Conservation (phyloP, 2,888 invertebrate genomes). For the Blastobasis lacticolella region DNA sequence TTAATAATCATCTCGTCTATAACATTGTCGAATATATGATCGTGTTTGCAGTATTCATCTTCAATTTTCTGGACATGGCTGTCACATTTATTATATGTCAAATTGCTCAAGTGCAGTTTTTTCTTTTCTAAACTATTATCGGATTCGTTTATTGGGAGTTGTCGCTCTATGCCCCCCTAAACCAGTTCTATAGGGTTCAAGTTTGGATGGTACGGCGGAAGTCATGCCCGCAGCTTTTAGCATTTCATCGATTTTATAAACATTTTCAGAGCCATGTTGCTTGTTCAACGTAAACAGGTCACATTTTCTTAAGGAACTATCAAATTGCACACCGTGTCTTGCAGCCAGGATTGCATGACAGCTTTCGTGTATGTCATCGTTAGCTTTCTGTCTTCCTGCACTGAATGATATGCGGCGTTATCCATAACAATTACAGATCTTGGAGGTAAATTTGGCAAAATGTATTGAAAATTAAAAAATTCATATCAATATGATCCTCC, state of each 20-base stretch:
- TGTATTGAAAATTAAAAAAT: background rate
- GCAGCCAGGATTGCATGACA: background rate
- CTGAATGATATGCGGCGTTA: conserved; percentile 4
- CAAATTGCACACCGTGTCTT: background rate
- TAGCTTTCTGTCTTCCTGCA: background rate
- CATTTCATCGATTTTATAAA: background rate
- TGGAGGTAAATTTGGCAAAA: conserved; percentile 4
- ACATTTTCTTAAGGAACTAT: background rate
- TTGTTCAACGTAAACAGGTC: background rate
- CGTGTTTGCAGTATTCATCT: too few relatives aligned
- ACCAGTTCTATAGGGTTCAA: background rate
- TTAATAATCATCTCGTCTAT: too few relatives aligned
- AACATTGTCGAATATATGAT: too few relatives aligned
- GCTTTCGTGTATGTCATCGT: background rate
- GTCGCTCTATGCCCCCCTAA: background rate
- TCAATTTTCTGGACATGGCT: too few relatives aligned
- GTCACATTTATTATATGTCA: too few relatives aligned
- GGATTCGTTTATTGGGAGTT: background rate
- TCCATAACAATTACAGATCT: conserved; percentile 4
- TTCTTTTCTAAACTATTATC: background rate
- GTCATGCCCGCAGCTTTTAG: background rate
- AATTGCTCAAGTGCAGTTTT: background rate
- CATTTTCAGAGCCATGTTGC: background rate
- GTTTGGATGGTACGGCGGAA: background rate
- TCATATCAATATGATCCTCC: too few relatives aligned